Base-by-base conservation (phyloP, 2,888 invertebrate genomes). In the Artemia sinica region DNA sequence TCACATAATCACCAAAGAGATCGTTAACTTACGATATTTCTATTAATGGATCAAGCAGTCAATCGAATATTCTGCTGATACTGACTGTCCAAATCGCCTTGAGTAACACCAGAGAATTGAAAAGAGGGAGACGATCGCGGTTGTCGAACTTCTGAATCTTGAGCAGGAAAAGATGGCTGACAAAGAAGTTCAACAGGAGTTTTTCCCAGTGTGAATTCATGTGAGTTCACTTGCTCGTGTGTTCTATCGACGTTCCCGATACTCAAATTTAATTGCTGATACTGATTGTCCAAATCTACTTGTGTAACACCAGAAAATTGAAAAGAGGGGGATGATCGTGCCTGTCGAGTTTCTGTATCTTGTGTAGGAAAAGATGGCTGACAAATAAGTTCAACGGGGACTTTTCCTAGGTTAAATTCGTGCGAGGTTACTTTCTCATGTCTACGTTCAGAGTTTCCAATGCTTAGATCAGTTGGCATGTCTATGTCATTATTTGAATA, bases 401-500 rank as follows among this genome's bases (percentile, higher is more conserved):
- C 58, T 18, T 58, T n/a, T 58, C 14, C n/a, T 14, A 58, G 18
- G 18, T 58, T 58, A 18, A 58, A 58, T 58, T 58, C 58, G 14
- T 58, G 58, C 10, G 18, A 9, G 58, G 58, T 58, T 14, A 14
- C n/a, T n/a, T 8, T 18, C n/a, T 58, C 58, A 58, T 58, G 10
- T 14, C 71, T 69, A 14, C 71, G 50, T 49, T 71, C 70, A 28
- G 69, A 69, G 63, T 52, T 70, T 71, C 74, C 79, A 82, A 84
- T 85, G 75, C 85, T 86, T 72, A 86, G 78, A 76, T 86, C 86
- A 66, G 86, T 86, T 69, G 86, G 86, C 80, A 85, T 83, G 74
- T 86, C 84, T 72, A 85, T 85, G 71, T 82, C 83, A 49, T 71
- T 67, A 48, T 73, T 58, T 58, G 58, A 14, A 18, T 58, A 58